Conservation (phyloP, 2,113 vertebrate species). For the Rattus rattus region DNA sequence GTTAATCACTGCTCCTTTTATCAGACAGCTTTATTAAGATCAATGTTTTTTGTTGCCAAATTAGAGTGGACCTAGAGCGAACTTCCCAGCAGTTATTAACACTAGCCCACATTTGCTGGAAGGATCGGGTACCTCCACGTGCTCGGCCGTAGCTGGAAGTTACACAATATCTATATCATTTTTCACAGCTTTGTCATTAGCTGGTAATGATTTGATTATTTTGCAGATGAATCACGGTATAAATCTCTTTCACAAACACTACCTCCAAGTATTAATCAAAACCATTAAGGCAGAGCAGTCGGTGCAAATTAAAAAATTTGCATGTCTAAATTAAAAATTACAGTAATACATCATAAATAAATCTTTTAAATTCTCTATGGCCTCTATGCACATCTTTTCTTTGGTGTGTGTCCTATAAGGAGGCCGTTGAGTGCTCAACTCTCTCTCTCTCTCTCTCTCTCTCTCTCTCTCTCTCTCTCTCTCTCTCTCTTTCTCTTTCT, state of each 20-base stretch:
- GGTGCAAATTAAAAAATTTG: constrained; percentile 96
- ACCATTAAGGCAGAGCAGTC: constrained; percentile 97
- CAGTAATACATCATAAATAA: constrained; percentile 95
- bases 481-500: too few relatives aligned
- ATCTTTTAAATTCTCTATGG: constrained; percentile 92
- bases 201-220: constrained; percentile 99
- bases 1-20: constrained; percentile 90
- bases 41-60: constrained; percentile 90
- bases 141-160: constrained; percentile 90
- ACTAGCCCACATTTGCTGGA: constrained; percentile 89
- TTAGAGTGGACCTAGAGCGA: constrained; percentile 89
- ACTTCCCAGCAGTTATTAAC: constrained; percentile 92
- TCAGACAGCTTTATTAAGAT: constrained; percentile 94
- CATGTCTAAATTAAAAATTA: constrained; percentile 97
- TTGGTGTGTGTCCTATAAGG: constrained; percentile 87
- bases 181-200: constrained; percentile 98
- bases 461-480: neutral
- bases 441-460: constrained; percentile 22
- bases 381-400: constrained; percentile 88
- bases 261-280: constrained; percentile 99
- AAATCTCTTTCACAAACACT: constrained; percentile 99
- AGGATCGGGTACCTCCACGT: constrained; percentile 88
- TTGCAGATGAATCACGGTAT: constrained; percentile 99
- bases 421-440: constrained; percentile 82
- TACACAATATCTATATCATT: constrained; percentile 94